phyloP scores from a whole-genome alignment of 37 sponge, comb jelly and placozoan genomes.

The Eunapius fragilis region DNA sequence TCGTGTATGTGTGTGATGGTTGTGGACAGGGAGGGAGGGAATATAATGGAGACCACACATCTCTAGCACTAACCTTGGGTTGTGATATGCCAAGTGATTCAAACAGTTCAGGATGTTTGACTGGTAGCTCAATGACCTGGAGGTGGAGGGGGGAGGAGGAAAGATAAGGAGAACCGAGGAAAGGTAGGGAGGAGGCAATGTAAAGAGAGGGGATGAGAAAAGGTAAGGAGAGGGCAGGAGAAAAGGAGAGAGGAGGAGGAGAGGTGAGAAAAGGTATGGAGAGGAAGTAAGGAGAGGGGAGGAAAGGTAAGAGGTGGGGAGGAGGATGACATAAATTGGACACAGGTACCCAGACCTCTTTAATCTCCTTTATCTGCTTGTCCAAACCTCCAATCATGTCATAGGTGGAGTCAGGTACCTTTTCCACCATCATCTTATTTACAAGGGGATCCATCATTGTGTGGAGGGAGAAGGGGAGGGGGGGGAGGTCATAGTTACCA shows the following conservation, averaged over 20 bases:
- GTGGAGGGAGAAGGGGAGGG: neutral
- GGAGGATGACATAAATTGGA: conserved; percentile 6
- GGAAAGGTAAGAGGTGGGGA: neutral
- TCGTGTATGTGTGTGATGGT: no score
- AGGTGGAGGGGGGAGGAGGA: neutral
- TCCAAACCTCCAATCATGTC: conserved; percentile 99
- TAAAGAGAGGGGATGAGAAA: no score
- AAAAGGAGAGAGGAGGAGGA: no score
- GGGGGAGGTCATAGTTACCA: neutral
- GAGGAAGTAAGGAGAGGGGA: no score
- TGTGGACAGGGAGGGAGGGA: no score
- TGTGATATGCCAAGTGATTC: conserved; percentile 97
- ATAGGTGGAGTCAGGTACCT: conserved; percentile 98
- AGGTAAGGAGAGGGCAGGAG: no score
- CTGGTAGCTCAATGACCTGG: conserved; percentile 95
- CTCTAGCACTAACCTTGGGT: conserved; percentile 94
- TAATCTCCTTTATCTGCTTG: conserved; percentile 99
- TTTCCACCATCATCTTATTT: conserved; percentile 99
- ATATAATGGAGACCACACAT: no score
- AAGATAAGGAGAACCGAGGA: neutral
- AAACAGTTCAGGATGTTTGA: conserved; percentile 99
- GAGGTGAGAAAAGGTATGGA: no score
- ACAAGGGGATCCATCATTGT: conserved; percentile 97
- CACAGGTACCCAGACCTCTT: conserved; percentile 65
- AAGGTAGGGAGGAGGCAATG: neutral